phyloP scores from a whole-genome alignment of 2,797 vertebrate genomes.

The Takifugu rubripes region DNA sequence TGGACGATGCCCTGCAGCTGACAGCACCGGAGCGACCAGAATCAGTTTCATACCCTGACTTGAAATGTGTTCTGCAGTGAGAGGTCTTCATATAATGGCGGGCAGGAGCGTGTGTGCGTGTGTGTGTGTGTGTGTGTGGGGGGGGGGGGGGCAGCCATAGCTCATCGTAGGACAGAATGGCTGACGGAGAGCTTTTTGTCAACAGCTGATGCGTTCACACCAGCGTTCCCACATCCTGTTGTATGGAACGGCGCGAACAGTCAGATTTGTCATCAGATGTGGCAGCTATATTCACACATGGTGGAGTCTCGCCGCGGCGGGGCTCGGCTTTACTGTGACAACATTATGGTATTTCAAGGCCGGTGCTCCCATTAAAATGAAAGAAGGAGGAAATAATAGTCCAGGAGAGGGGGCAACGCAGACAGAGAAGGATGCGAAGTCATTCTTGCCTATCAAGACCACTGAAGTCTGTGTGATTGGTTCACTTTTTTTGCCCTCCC shows the following conservation, averaged over 20 bases:
- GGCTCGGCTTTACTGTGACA: slow-evolving; percentile 69
- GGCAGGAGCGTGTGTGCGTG: not conserved
- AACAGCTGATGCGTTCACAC: slow-evolving; percentile 71
- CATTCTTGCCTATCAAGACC: slow-evolving; percentile 67
- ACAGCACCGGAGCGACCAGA: slow-evolving; percentile 44
- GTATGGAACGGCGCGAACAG: slow-evolving; percentile 69
- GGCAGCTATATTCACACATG: slow-evolving; percentile 74
- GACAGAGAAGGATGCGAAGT: slow-evolving; percentile 63
- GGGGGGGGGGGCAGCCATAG: slow-evolving; percentile 52
- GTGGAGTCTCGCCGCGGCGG: slow-evolving; percentile 56
- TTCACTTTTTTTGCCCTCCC: slow-evolving; percentile 43
- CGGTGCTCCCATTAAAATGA: slow-evolving; percentile 53
- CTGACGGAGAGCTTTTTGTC: slow-evolving; percentile 70
- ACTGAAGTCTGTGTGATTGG: slow-evolving; percentile 65
- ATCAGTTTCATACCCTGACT: slow-evolving; percentile 56
- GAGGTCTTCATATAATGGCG: slow-evolving; percentile 58
- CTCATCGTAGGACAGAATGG: slow-evolving; percentile 65
- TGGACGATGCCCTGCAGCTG: slow-evolving; percentile 52
- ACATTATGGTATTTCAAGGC: slow-evolving; percentile 72
- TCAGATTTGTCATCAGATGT: slow-evolving; percentile 77
- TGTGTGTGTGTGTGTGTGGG: not conserved
- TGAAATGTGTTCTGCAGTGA: slow-evolving; percentile 55
- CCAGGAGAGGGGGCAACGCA: slow-evolving; percentile 30
- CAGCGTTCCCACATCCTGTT: slow-evolving; percentile 76
- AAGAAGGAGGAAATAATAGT: slow-evolving; percentile 4